phyloP scores from a whole-genome alignment of 2,113 vertebrate genomes.

The Ctenomys sociabilis region DNA sequence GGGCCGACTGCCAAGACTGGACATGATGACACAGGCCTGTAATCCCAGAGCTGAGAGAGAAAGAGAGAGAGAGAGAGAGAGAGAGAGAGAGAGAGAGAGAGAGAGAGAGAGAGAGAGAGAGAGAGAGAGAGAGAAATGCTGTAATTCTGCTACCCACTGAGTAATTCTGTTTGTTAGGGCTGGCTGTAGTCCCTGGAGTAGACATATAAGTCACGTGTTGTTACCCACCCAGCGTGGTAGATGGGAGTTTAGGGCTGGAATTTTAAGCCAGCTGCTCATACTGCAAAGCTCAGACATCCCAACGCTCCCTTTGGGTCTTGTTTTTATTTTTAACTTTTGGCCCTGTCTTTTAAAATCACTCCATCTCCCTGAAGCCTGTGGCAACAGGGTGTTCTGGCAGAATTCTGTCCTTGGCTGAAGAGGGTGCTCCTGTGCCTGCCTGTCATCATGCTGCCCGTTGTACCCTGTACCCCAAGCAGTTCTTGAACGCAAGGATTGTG shows the following conservation, averaged over 20 bases:
- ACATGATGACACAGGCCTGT: too few relatives aligned
- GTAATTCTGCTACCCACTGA: background rate
- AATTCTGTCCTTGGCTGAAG: background rate
- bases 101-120: constrained; percentile 46
- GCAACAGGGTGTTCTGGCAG: background rate
- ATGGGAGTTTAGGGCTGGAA: background rate
- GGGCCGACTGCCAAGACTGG: too few relatives aligned
- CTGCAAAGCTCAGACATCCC: background rate
- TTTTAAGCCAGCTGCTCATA: background rate
- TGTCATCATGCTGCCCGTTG: background rate
- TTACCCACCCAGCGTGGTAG: background rate
- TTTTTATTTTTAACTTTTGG: background rate
- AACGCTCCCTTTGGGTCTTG: background rate
- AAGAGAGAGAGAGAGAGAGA: constrained; percentile 35
- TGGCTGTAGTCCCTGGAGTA: background rate
- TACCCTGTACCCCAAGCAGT: fast-evolving
- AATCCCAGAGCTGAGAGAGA: background rate
- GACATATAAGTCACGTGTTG: background rate
- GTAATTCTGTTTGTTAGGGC: background rate
- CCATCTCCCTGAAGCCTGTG: background rate
- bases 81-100: constrained; percentile 39
- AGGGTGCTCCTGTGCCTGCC: background rate
- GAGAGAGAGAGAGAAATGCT: constrained; percentile 17
- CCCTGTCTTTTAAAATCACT: background rate
- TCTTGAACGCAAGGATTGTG: background rate